Conservation (phyloP, 2,797 vertebrate genomes). For the Hoplostethus mediterraneus region DNA sequence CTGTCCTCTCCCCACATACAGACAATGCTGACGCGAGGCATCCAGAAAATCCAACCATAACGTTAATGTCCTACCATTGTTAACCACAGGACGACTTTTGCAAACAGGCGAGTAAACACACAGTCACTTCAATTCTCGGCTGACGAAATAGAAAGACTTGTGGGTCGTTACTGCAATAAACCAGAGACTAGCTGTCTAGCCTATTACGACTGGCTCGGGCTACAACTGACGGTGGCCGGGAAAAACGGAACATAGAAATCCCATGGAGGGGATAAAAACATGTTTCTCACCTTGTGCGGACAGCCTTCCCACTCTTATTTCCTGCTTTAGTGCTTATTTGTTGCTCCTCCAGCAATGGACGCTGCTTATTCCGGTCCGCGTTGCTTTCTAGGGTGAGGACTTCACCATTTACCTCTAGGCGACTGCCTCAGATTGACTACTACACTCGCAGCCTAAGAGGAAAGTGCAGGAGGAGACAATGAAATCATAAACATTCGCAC, state of each 20-base stretch:
- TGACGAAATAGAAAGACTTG: slow-evolving; percentile 1
- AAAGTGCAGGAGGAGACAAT: not conserved
- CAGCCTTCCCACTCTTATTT: slow-evolving; percentile 10
- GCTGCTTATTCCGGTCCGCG: slow-evolving; percentile 61
- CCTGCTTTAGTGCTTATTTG: slow-evolving; percentile 25
- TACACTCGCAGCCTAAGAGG: too few species aligned
- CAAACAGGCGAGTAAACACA: not conserved
- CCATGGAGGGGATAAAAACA: not conserved
- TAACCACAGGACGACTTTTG: not conserved
- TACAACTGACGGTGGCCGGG: slow-evolving; percentile 11
- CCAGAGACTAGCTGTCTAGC: not conserved
- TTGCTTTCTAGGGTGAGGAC: slow-evolving; percentile 14
- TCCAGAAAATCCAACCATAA: not conserved
- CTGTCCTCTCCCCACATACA: too few species aligned
- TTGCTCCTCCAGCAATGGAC: slow-evolving; percentile 20
- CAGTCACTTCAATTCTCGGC: not conserved
- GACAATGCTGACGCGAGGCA: not conserved
- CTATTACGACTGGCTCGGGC: slow-evolving; percentile 10
- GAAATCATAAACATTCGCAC: not conserved
- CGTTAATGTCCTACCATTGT: not conserved
- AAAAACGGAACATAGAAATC: not conserved
- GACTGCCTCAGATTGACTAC: too few species aligned
- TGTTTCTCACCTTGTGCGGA: slow-evolving; percentile 48
- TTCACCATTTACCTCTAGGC: slow-evolving; percentile 17
- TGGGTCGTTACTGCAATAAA: not conserved